These are phyloP conservation scores for Pachliopta kotzebuea DNA, from an alignment of 2,888 invertebrate species.

Conservation along the genomic window DNA sequence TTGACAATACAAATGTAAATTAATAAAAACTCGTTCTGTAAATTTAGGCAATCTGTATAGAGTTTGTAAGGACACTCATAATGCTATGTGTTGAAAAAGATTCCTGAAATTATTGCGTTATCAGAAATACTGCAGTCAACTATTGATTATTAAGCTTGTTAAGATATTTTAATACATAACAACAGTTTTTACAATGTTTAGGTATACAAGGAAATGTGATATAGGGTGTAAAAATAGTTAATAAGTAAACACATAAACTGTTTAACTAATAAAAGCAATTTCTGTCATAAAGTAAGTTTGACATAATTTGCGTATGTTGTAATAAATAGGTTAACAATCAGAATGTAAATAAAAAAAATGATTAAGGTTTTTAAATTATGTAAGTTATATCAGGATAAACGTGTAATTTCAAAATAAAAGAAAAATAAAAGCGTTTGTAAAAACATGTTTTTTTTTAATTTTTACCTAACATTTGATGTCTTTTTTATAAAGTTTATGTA, in stretches of 20 bases:
- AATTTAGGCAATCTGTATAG: slow-evolving; percentile 12
- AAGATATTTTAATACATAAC: slow-evolving; percentile 25
- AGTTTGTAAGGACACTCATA: slow-evolving; percentile 3
- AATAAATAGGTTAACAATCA: slow-evolving; percentile 57
- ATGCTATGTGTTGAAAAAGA: slow-evolving; percentile 10
- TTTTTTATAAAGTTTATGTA: too few species aligned
- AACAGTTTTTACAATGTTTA: slow-evolving; percentile 44
- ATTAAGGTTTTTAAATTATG: slow-evolving; percentile 78
- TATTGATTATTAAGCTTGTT: slow-evolving; percentile 21
- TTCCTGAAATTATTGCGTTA: slow-evolving; percentile 18
- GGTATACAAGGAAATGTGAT: slow-evolving; percentile 77
- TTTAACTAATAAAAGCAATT: slow-evolving; percentile 50
- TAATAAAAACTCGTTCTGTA: slow-evolving; percentile 19
- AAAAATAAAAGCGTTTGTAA: slow-evolving; percentile 76
- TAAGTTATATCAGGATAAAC: slow-evolving; percentile 68
- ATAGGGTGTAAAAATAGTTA: slow-evolving; percentile 76
- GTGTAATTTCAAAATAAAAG: slow-evolving; percentile 70
- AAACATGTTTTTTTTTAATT: slow-evolving; percentile 41
- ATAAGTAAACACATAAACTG: slow-evolving; percentile 64
- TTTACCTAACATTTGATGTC: too few species aligned
- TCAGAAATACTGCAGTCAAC: slow-evolving; percentile 7
- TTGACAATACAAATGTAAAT: slow-evolving; percentile 75
- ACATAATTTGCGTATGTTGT: slow-evolving; percentile 49
- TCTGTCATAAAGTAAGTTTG: slow-evolving; percentile 53
- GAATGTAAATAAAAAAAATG: slow-evolving; percentile 69